These are phyloP conservation scores for Omphaloscelis lunosa DNA, from an alignment of 2,888 invertebrate species.

Conservation along the genomic window DNA sequence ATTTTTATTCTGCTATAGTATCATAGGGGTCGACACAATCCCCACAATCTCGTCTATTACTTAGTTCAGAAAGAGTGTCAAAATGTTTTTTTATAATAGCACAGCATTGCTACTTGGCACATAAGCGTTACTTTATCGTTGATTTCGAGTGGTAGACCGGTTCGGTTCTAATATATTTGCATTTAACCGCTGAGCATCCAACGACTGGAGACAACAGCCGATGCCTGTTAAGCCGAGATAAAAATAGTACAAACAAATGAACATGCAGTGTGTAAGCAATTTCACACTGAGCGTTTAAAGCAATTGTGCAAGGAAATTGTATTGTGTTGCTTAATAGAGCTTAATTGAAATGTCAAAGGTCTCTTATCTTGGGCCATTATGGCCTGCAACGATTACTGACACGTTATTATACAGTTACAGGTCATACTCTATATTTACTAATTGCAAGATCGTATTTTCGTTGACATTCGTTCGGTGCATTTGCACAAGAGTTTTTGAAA, in stretches of 20 bases:
- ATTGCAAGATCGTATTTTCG: slow-evolving; percentile 58
- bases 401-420: slow-evolving; percentile 67
- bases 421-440: slow-evolving; percentile 62
- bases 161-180: slow-evolving; percentile 79
- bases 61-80: slow-evolving; percentile 44
- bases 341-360: slow-evolving; percentile 82
- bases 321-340: slow-evolving; percentile 76
- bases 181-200: slow-evolving; percentile 74
- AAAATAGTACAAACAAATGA: slow-evolving; percentile 72
- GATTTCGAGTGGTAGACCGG: slow-evolving; percentile 75
- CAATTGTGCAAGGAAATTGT: slow-evolving; percentile 74
- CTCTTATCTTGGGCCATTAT: slow-evolving; percentile 72
- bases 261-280: slow-evolving; percentile 65
- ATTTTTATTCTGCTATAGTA: slow-evolving; percentile 53
- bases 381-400: slow-evolving; percentile 70
- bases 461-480: slow-evolving; percentile 39
- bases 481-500: slow-evolving; percentile 45
- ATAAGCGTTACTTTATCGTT: slow-evolving; percentile 70
- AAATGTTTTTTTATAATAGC: slow-evolving; percentile 54
- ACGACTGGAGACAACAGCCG: slow-evolving; percentile 68
- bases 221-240: slow-evolving; percentile 67
- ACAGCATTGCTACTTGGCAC: slow-evolving; percentile 63
- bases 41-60: slow-evolving; percentile 46
- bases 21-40: slow-evolving; percentile 59
- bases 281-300: slow-evolving; percentile 64